Evolutionary conservation across 1,140 invertebrate genomes (phyloP).

Genomic region (Plectrocnemia conspersa): DNA sequence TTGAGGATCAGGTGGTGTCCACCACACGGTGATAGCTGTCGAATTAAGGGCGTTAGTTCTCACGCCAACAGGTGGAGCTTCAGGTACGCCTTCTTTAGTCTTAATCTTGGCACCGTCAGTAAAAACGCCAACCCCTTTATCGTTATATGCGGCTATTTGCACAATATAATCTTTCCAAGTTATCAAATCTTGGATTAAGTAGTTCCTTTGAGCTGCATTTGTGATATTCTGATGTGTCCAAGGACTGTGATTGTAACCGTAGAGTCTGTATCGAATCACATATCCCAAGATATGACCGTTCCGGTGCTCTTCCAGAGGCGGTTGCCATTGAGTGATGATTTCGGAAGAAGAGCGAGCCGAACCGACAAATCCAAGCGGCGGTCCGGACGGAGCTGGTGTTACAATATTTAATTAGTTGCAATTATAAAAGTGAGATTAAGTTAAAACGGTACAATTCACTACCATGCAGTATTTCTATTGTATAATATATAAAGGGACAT

Average conservation of each 20-base stretch:
- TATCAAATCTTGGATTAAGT: slow-evolving; percentile 87
- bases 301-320: slow-evolving; percentile 84
- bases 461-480: slow-evolving; percentile 1
- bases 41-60: slow-evolving; percentile 79
- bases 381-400: slow-evolving; percentile 74
- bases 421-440: slow-evolving; percentile 3
- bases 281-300: slow-evolving; percentile 95
- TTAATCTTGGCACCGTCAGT: slow-evolving; percentile 89
- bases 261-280: slow-evolving; percentile 82
- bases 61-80: slow-evolving; percentile 82
- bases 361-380: slow-evolving; percentile 83
- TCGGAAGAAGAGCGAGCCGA: slow-evolving; percentile 88
- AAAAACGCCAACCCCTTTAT: slow-evolving; percentile 91
- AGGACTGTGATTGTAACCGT: slow-evolving; percentile 84
- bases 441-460: not conserved
- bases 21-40: slow-evolving; percentile 75
- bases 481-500: too few species aligned
- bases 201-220: slow-evolving; percentile 89
- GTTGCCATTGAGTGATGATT: slow-evolving; percentile 97
- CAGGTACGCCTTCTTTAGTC: slow-evolving; percentile 92
- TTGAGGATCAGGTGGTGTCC: slow-evolving; percentile 91
- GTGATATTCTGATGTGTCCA: slow-evolving; percentile 89
- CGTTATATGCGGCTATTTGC: slow-evolving; percentile 96
- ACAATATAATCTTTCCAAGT: slow-evolving; percentile 98
- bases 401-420: not conserved